Percentiles rank a stretch among this genome's conserved stretches.
phyloP scores from a whole-genome alignment of 2,113 vertebrate species.

The Myotis davidii region DNA sequence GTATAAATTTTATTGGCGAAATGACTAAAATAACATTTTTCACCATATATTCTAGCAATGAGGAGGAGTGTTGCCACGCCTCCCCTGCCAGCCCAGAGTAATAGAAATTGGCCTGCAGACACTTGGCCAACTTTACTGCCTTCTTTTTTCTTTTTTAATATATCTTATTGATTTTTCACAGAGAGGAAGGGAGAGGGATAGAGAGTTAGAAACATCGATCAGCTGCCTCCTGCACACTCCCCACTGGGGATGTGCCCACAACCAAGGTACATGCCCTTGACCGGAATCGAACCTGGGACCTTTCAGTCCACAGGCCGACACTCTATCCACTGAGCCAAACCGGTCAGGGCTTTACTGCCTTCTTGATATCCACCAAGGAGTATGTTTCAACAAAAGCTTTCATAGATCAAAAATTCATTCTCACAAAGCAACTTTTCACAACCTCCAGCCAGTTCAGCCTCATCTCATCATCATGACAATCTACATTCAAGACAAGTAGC shows the following conservation, averaged over 20 bases:
- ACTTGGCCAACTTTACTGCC: background rate
- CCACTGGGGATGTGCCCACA: too few species aligned
- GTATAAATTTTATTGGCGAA: background rate
- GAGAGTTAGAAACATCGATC: too few species aligned
- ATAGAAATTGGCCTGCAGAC: background rate
- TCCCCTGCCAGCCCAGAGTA: background rate
- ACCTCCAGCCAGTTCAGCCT: background rate
- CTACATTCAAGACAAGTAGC: background rate
- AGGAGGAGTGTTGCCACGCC: background rate
- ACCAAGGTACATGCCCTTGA: too few species aligned
- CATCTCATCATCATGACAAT: background rate
- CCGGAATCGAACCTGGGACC: too few species aligned
- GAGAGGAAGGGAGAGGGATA: too few species aligned
- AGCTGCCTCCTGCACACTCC: too few species aligned
- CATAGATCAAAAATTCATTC: background rate
- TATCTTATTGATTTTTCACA: too few species aligned
- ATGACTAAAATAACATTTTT: slow-evolving; percentile 1
- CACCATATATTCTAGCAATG: background rate
- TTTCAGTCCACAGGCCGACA: too few species aligned
- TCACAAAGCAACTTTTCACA: background rate
- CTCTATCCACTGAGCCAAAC: too few species aligned
- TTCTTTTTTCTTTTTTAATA: too few species aligned
- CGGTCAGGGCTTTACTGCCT: background rate
- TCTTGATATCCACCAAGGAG: background rate
- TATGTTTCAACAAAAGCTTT: slow-evolving; percentile 48